phyloP scores from a whole-genome alignment of 2,113 vertebrate genomes.

The Eolophus roseicapilla region DNA sequence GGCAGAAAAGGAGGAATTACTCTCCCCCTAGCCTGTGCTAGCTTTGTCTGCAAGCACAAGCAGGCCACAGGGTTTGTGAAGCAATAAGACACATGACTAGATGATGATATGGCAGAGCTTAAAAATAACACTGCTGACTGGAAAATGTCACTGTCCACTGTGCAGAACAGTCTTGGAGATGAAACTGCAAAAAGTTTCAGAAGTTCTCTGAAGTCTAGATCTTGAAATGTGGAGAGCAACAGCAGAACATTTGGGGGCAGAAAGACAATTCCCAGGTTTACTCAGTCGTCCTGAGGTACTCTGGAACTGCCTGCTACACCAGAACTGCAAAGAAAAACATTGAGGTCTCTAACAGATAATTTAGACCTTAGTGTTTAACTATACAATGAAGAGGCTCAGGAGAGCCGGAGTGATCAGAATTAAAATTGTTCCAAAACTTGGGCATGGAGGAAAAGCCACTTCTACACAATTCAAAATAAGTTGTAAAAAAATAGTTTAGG shows the following conservation, averaged over 20 bases:
- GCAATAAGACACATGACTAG: not conserved
- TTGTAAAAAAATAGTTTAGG: not conserved
- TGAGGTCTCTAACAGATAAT: not conserved
- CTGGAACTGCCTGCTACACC: not conserved
- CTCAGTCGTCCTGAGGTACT: not conserved
- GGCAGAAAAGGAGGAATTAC: not conserved
- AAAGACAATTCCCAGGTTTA: not conserved
- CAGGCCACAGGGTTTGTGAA: not conserved
- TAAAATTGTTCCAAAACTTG: not conserved
- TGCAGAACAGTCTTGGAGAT: not conserved
- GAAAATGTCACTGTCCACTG: not conserved
- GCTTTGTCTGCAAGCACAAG: not conserved
- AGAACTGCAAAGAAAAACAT: not conserved
- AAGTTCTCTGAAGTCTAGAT: not conserved
- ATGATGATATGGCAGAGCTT: slow-evolving; percentile 26
- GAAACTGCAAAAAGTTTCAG: not conserved
- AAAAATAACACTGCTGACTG: slow-evolving; percentile 47
- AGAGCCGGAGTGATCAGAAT: not conserved
- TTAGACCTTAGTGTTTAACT: not conserved
- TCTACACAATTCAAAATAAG: not conserved
- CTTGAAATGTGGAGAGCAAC: not conserved
- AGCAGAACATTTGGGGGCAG: not conserved
- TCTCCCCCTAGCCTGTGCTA: not conserved
- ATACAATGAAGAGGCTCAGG: not conserved
- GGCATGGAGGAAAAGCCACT: not conserved